phyloP scores from a whole-genome alignment of 2,797 vertebrate genomes.

The Picus viridis region DNA sequence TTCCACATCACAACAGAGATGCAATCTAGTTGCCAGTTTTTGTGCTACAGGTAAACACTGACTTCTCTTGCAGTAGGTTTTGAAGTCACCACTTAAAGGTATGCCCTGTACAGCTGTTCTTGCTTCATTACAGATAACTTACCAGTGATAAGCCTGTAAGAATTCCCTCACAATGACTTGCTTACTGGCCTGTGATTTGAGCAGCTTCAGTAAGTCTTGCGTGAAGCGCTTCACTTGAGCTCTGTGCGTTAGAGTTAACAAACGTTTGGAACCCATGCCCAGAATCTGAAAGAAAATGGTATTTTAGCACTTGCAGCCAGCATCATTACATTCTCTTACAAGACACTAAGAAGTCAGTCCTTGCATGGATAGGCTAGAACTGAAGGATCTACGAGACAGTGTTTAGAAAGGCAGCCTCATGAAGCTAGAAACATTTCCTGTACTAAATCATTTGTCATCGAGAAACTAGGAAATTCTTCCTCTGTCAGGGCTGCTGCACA shows the following conservation, averaged over 20 bases:
- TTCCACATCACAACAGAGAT: background rate
- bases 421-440: background rate
- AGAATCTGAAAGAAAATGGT: conserved; percentile 84
- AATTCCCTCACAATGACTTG: conserved; percentile 94
- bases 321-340: background rate
- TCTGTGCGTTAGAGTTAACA: conserved; percentile 94
- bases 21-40: background rate
- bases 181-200: conserved; percentile 98
- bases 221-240: conserved; percentile 98
- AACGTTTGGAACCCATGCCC: conserved; percentile 93
- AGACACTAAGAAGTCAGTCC: background rate
- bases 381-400: background rate
- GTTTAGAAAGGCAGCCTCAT: background rate
- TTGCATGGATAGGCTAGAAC: background rate
- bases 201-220: conserved; percentile 94
- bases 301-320: background rate
- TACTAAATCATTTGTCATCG: background rate
- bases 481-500: background rate
- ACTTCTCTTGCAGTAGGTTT: background rate
- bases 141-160: conserved; percentile 98
- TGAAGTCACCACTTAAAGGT: background rate
- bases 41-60: background rate
- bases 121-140: conserved; percentile 56
- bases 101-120: background rate
- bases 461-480: background rate